Conservation (phyloP, 2,113 vertebrate species). For the Paramisgurnus dabryanus region DNA sequence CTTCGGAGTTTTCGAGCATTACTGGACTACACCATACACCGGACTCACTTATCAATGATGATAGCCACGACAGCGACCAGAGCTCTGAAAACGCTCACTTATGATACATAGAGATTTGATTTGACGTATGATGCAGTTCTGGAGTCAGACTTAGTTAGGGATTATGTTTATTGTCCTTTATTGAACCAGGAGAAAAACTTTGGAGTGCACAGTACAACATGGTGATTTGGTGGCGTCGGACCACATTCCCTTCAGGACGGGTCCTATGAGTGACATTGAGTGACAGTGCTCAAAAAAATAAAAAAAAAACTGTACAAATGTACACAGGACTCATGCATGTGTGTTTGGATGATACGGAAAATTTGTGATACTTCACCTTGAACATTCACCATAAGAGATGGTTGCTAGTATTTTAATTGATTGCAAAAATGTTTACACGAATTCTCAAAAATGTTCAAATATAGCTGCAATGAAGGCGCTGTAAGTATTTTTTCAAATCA, state of each 20-base stretch:
- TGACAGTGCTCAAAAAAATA: slow-evolving; percentile 63
- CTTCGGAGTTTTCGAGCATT: slow-evolving; percentile 92
- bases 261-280: background rate
- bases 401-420: background rate
- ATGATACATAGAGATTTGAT: slow-evolving; percentile 72
- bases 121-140: background rate
- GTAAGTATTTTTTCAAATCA: background rate
- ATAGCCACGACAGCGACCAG: slow-evolving; percentile 97
- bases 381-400: slow-evolving; percentile 35
- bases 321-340: slow-evolving; percentile 54
- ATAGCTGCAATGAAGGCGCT: background rate
- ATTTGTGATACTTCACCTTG: slow-evolving; percentile 15
- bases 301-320: slow-evolving; percentile 56
- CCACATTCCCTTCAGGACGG: background rate
- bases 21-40: slow-evolving; percentile 87
- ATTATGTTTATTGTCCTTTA: slow-evolving; percentile 57
- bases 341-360: slow-evolving; percentile 39
- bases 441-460: background rate
- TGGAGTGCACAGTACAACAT: background rate
- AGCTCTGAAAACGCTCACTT: slow-evolving; percentile 96
- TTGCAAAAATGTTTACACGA: background rate
- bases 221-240: background rate
- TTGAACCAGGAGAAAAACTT: background rate
- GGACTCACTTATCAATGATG: slow-evolving; percentile 91
- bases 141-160: slow-evolving; percentile 10